Conservation (phyloP, 1,140 invertebrate genomes). For the Plodia interpunctella region DNA sequence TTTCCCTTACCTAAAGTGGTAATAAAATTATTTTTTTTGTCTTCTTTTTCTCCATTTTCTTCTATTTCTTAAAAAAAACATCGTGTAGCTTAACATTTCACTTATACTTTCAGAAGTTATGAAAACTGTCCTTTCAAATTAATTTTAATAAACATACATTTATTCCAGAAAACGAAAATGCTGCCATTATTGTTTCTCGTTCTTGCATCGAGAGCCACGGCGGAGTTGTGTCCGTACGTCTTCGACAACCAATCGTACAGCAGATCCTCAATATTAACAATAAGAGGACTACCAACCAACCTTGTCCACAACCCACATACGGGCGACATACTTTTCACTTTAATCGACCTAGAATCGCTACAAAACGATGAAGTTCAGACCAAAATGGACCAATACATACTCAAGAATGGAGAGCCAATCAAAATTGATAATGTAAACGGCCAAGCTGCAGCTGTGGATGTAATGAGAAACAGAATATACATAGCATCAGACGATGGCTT, state of each 20-base stretch:
- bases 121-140: no score
- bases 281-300: slow-evolving; percentile 66
- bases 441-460: slow-evolving; percentile 56
- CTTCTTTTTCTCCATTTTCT: no score
- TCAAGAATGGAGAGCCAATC: slow-evolving; percentile 44
- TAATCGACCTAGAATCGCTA: slow-evolving; percentile 59
- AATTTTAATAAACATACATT: no score
- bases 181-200: slow-evolving; percentile 41
- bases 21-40: no score
- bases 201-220: slow-evolving; percentile 29
- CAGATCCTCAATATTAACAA: slow-evolving; percentile 45
- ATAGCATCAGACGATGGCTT: slow-evolving; percentile 59
- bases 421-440: slow-evolving; percentile 61
- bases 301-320: slow-evolving; percentile 46
- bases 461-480: slow-evolving; percentile 50
- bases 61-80: no score
- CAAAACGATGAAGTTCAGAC: slow-evolving; percentile 60
- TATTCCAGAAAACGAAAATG: slow-evolving; percentile 53
- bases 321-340: slow-evolving; percentile 55
- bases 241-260: slow-evolving; percentile 43
- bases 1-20: no score
- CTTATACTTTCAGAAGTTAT: no score
- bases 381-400: slow-evolving; percentile 67
- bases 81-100: no score
- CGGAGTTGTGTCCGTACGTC: slow-evolving; percentile 45